phyloP scores from a whole-genome alignment of 2,113 vertebrate species.

The Platysternon megacephalum region DNA sequence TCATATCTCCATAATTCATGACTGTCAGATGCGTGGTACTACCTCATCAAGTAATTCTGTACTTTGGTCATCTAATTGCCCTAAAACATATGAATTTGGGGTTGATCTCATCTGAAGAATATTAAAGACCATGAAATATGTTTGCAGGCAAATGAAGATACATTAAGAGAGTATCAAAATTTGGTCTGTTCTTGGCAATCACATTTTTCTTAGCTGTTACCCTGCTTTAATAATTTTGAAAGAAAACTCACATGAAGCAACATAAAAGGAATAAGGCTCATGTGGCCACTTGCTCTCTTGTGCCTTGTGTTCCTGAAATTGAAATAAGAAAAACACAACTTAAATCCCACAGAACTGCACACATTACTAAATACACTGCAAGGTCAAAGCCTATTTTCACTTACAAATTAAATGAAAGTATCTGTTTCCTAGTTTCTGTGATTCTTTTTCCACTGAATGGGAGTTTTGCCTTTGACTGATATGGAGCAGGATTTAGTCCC shows the following conservation, averaged over 20 bases:
- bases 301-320: not conserved
- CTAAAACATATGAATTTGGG: not conserved
- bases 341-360: not conserved
- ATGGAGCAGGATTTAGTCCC: not conserved
- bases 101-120: not conserved
- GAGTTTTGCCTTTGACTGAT: rapidly evolving
- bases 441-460: rapidly evolving
- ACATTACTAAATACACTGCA: not conserved
- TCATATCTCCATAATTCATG: not conserved
- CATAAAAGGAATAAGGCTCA: not conserved
- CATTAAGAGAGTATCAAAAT: not conserved
- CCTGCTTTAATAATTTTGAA: not conserved
- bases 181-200: not conserved
- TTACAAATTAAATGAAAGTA: rapidly evolving
- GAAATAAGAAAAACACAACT: not conserved
- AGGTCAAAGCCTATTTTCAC: not conserved
- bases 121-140: not conserved
- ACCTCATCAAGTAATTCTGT: not conserved
- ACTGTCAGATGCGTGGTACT: not conserved
- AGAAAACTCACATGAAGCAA: rapidly evolving
- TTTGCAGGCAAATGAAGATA: not conserved
- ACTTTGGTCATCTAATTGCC: not conserved
- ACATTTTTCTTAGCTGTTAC: not conserved
- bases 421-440: rapidly evolving
- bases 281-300: not conserved